Percentiles rank a stretch among this genome's conserved stretches.
Evolutionary conservation across 2,113 vertebrate species (phyloP).

Genomic region (Amblyopsis rosae): DNA sequence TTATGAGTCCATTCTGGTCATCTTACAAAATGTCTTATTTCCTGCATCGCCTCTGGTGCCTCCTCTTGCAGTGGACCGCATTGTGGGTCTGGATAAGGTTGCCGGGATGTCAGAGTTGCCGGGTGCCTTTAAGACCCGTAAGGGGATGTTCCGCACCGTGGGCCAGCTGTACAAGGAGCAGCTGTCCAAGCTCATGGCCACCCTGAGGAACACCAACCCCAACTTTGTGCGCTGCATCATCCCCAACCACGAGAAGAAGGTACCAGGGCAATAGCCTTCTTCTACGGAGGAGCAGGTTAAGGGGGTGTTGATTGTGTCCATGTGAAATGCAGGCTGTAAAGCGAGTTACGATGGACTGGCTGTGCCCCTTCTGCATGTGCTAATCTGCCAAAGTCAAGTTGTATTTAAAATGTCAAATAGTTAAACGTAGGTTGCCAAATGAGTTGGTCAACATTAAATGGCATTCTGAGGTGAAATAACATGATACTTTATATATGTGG

Average conservation of each 20-base stretch:
- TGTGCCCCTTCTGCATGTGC: too few relatives aligned
- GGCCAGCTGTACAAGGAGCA: constrained; percentile 98
- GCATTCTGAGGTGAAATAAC: too few relatives aligned
- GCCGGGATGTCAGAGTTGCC: constrained; percentile 94
- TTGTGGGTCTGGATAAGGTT: constrained; percentile 96
- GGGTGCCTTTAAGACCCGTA: constrained; percentile 94
- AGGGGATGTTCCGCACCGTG: constrained; percentile 98
- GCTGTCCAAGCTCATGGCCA: constrained; percentile 97
- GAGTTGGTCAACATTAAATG: too few relatives aligned
- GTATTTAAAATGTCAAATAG: too few relatives aligned
- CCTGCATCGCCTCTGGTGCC: neutral
- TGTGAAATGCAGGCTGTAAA: too few relatives aligned
- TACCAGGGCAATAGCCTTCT: constrained; percentile 34
- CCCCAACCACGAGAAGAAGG: constrained; percentile 99
- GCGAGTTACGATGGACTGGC: neutral
- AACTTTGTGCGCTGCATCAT: constrained; percentile 99
- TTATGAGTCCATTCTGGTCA: neutral
- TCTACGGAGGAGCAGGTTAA: too few relatives aligned
- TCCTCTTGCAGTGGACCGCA: constrained; percentile 88
- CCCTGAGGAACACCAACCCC: constrained; percentile 95
- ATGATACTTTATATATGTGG: too few relatives aligned
- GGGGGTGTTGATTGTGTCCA: too few relatives aligned
- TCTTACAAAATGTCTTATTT: neutral
- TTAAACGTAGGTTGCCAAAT: too few relatives aligned
- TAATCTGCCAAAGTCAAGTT: too few relatives aligned